Percentiles rank a stretch among this genome's conserved stretches.
Evolutionary conservation across 1,140 invertebrate species (phyloP).

Genomic region (Epicauta chinensis): DNA sequence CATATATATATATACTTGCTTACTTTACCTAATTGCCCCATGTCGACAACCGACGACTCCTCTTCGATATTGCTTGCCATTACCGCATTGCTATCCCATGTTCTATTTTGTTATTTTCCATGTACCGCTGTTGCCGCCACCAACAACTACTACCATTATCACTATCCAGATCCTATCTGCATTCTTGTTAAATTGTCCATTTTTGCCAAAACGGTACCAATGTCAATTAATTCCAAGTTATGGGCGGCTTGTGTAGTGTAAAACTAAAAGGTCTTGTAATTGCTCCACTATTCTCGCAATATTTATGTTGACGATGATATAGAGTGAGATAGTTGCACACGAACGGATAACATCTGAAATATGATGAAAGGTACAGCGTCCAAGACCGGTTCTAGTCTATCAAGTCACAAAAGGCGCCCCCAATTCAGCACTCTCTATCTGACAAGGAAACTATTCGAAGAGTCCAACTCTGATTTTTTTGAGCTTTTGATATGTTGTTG

Average conservation of each 20-base stretch:
- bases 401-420: too few species aligned
- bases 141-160: neutral
- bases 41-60: slow-evolving; percentile 18
- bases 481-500: too few species aligned
- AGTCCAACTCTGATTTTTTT: too few species aligned
- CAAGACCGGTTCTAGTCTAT: too few species aligned
- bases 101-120: slow-evolving; percentile 16
- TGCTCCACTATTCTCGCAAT: slow-evolving; percentile 17
- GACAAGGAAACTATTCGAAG: too few species aligned
- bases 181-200: slow-evolving; percentile 22
- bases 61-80: slow-evolving; percentile 22
- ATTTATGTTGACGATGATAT: slow-evolving; percentile 5
- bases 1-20: slow-evolving; percentile 4
- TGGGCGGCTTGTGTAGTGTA: slow-evolving; percentile 12
- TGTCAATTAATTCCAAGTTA: slow-evolving; percentile 29
- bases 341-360: too few species aligned
- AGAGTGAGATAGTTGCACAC: too few species aligned
- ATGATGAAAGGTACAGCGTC: too few species aligned
- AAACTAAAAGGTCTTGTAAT: slow-evolving; percentile 16
- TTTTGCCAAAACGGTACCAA: slow-evolving; percentile 20
- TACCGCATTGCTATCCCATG: slow-evolving; percentile 16
- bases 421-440: too few species aligned
- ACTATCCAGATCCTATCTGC: slow-evolving; percentile 21
- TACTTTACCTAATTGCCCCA: slow-evolving; percentile 42
- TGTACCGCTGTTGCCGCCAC: slow-evolving; percentile 13